These are phyloP conservation scores for Colletes gigas DNA, from an alignment of 1,140 invertebrate species.

Conservation along the genomic window DNA sequence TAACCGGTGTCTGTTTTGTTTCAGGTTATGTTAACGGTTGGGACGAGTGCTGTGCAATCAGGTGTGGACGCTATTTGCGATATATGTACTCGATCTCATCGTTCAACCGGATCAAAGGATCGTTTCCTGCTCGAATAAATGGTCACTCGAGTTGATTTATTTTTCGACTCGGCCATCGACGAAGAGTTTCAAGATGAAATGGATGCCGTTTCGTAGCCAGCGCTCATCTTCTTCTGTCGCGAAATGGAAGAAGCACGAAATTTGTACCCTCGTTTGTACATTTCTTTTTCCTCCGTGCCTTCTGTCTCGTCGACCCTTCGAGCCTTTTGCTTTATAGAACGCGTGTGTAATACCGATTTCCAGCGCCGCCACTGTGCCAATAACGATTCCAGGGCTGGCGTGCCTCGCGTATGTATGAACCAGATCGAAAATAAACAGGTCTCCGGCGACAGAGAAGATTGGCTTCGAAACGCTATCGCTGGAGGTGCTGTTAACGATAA, in stretches of 20 bases:
- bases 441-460: background rate
- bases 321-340: background rate
- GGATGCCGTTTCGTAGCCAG: background rate
- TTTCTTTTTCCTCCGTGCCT: slow-evolving; percentile 5
- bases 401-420: slow-evolving; percentile 29
- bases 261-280: background rate
- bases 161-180: background rate
- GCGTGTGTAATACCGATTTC: slow-evolving; percentile 27
- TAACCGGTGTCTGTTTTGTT: no score
- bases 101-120: no score
- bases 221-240: background rate
- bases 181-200: background rate
- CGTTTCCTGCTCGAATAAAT: no score
- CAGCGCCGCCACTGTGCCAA: slow-evolving; percentile 21
- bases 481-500: background rate
- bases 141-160: background rate
- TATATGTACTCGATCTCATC: no score
- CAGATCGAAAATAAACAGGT: slow-evolving; percentile 28
- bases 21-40: no score
- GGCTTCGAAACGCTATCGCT: background rate
- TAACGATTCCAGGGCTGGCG: slow-evolving; percentile 30
- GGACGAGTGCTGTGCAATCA: no score
- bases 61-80: no score
- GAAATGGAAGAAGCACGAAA: slow-evolving; percentile 26
- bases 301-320: background rate